Percentiles rank a stretch among this genome's conserved stretches.
These are phyloP conservation scores for Porites lobata DNA, from an alignment of 92 coral and sea anemone genomes.

Conservation along the genomic window DNA sequence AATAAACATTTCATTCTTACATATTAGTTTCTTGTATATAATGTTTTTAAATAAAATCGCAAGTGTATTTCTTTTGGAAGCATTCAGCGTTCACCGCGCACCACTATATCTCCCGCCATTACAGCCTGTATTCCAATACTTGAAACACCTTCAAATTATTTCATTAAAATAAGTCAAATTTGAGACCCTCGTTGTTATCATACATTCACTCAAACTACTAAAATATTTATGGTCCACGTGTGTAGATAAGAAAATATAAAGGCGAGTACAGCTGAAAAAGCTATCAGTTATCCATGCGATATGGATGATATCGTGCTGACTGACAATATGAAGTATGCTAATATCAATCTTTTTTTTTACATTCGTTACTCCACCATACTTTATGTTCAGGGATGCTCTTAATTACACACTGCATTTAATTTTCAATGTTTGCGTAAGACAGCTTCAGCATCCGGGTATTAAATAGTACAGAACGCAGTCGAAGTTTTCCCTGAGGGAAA, in stretches of 20 bases:
- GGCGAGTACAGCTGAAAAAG: not conserved
- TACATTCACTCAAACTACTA: too few species aligned
- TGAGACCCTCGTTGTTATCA: too few species aligned
- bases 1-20: too few species aligned
- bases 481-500: too few species aligned
- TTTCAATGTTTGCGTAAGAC: not conserved
- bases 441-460: conserved; percentile 2
- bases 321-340: not conserved
- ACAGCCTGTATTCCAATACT: too few species aligned
- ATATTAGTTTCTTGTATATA: too few species aligned
- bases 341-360: not conserved
- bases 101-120: too few species aligned
- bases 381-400: conserved; percentile 1
- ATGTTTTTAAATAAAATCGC: too few species aligned
- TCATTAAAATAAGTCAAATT: too few species aligned
- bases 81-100: too few species aligned
- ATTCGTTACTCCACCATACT: conserved; percentile 1
- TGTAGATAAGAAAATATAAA: not conserved
- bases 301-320: not conserved
- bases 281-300: not conserved
- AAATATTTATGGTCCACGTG: not conserved
- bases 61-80: too few species aligned
- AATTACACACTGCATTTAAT: not conserved
- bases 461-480: not conserved
- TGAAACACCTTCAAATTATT: too few species aligned